phyloP scores from a whole-genome alignment of 2,888 invertebrate species.

The Apoda limacodes region DNA sequence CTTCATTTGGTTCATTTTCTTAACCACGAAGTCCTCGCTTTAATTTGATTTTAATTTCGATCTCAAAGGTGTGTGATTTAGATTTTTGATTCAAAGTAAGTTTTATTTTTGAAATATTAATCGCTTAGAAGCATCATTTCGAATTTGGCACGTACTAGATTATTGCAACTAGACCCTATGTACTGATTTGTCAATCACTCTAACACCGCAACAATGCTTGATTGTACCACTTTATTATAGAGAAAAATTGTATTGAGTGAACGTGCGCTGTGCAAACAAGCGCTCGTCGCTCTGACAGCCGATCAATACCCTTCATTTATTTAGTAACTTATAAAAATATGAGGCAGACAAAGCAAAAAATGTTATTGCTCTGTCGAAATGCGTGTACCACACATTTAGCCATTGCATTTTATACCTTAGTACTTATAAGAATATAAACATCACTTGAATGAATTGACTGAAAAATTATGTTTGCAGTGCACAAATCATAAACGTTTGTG shows the following conservation, averaged over 20 bases:
- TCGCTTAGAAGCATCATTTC: too few relatives aligned
- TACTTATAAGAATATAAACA: too few relatives aligned
- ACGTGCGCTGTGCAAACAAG: slow-evolving; percentile 48
- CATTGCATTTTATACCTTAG: too few relatives aligned
- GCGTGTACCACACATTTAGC: background rate
- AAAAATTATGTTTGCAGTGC: too few relatives aligned
- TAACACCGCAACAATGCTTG: slow-evolving; percentile 29
- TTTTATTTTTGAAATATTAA: too few relatives aligned
- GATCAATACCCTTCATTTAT: slow-evolving; percentile 63
- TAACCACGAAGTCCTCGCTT: slow-evolving; percentile 30
- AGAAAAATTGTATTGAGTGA: slow-evolving; percentile 24
- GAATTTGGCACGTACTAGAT: too few relatives aligned
- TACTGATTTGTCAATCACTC: slow-evolving; percentile 34
- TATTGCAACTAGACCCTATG: background rate
- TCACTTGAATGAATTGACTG: slow-evolving; percentile 21
- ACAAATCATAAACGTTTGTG: slow-evolving; percentile 14
- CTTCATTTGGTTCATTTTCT: slow-evolving; percentile 60
- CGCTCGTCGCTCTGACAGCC: slow-evolving; percentile 38
- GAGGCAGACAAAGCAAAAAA: slow-evolving; percentile 26
- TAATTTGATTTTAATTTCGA: slow-evolving; percentile 16
- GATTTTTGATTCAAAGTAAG: too few relatives aligned
- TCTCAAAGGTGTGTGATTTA: too few relatives aligned
- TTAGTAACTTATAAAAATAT: slow-evolving; percentile 61
- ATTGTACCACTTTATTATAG: slow-evolving; percentile 34
- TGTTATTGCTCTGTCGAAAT: slow-evolving; percentile 4